Evolutionary conservation across 2,888 invertebrate species (phyloP), one percentile per base, ranked within the genome.

Genomic region (Leptarthrus brevirostris): DNA sequence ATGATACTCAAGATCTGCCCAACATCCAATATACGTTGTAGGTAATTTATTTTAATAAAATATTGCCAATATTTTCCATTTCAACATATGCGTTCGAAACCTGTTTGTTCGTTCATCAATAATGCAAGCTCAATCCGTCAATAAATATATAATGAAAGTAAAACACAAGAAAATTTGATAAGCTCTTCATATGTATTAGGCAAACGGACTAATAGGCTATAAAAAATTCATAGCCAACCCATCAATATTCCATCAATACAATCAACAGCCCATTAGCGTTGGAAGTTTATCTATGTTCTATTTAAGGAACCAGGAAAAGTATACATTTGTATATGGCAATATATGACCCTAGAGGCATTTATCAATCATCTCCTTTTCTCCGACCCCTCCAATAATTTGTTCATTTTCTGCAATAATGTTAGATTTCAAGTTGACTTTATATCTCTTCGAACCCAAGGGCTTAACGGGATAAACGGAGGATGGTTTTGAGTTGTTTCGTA

Each of bases 381-480:
- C 22, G 22, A n/a, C 14, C n/a, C 20, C n/a, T n/a, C 16, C 44
- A 14, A 44, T 36, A 47, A 20, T 64, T 64, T 64, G 64, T 44
- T 64, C 44, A 44, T 64, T 64, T 64, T 44, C 47, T 44, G 22
- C 47, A 6, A 24, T 24, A 44, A 20, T 14, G 24, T 44, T 64
- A 8, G 44, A 47, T 40, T 44, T 64, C 18, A 64, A 64, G 44
- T 64, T 64, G 24, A 44, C 64, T 64, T 64, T 44, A 64, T 64
- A 64, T 47, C 40, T 2, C 44, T 3, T 24, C n/a, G 24, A 12
- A 44, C 40, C 44, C 22, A 64, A 44, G 47, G 64, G 44, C 64
- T 64, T 64, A 64, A 64, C 44, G 40, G 64, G 64, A 64, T 64
- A 64, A 44, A 61, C 18, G 61, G 61, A 61, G 18, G 61, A 40